Base-by-base conservation (phyloP, 2,797 vertebrate species). In the Limnodromus scolopaceus region DNA sequence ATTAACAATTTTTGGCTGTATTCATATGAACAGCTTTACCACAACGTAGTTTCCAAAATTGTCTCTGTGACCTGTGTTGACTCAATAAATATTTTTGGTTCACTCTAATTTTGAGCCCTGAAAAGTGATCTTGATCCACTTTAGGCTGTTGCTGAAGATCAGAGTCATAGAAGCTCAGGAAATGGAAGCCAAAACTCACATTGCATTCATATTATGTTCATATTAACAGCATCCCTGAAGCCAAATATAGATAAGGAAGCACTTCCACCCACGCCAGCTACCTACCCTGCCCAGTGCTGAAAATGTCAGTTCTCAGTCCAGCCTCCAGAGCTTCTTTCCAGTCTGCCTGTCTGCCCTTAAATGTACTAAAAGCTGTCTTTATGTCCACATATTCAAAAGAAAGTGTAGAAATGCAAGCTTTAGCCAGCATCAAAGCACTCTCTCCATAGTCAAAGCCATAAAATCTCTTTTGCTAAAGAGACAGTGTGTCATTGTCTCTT, bases 51-150 rank as follows among this genome's bases (percentile, higher is more conserved):
- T 89, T 68, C 53, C n/a, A 63, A 82, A 94, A 64, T 12, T 60
- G 11, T 63, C 27, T 63, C 22, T 60, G 14, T 36, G 36, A 75
- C 66, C 16, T 25, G 7, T n/a, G 75, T 53, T 0, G 0, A 61
- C 1, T 2, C 8, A 64, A 32, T 51, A 80, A 85, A 39, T 58
- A 34, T 22, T 79, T 84, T 75, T 43, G 64, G 18, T 78, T 90
- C 45, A 23, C 13, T 41, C 41, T 30, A 55, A 64, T 54, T 89
- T 89, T 77, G 34, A 71, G 8, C 10, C 75, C 14, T 68, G 75
- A 93, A 87, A 74, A 4, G 2, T 39, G 24, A 81, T 75, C 8
- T 20, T 54, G 30, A 45, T 63, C n/a, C 1, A 1, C 16, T 63
- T 91, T 39, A 58, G 74, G 11, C 20, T 81, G 24, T 48, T 70